Conservation (phyloP, 1,140 invertebrate species). For the Hestina assimilis region DNA sequence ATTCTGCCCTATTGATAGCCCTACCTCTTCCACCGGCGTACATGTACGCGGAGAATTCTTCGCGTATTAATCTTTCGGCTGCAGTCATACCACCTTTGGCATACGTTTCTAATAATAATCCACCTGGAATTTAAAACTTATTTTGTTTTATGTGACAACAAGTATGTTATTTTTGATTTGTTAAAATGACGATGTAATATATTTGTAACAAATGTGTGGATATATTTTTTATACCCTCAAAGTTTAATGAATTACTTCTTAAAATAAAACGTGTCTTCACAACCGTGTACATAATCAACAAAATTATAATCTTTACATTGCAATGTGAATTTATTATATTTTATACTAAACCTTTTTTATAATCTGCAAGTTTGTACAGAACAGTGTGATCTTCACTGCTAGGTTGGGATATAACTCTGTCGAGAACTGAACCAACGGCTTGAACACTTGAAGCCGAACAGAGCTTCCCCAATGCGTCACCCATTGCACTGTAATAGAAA, state of each 20-base stretch:
- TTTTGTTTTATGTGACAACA: too few relatives aligned
- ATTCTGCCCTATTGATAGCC: slow-evolving; percentile 93
- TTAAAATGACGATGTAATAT: too few relatives aligned
- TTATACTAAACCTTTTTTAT: slow-evolving; percentile 86
- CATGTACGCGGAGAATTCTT: slow-evolving; percentile 93
- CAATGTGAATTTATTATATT: background rate
- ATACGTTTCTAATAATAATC: slow-evolving; percentile 91
- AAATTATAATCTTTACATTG: background rate
- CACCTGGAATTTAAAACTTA: slow-evolving; percentile 81
- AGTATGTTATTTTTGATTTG: too few relatives aligned
- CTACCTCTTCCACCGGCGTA: slow-evolving; percentile 93
- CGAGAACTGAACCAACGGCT: slow-evolving; percentile 87
- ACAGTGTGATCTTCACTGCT: slow-evolving; percentile 91
- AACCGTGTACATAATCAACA: too few relatives aligned
- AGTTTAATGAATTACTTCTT: too few relatives aligned
- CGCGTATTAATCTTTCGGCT: slow-evolving; percentile 91
- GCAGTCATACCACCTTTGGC: slow-evolving; percentile 87
- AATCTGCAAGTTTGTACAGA: slow-evolving; percentile 92
- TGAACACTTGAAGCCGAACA: slow-evolving; percentile 68
- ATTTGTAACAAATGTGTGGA: too few relatives aligned
- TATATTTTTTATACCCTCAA: too few relatives aligned
- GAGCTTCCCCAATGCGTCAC: slow-evolving; percentile 62
- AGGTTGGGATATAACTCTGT: slow-evolving; percentile 91
- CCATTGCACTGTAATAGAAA: slow-evolving; percentile 36
- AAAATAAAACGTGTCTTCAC: too few relatives aligned